These are phyloP conservation scores for Tor tambroides DNA, from an alignment of 2,113 vertebrate species.

Conservation along the genomic window DNA sequence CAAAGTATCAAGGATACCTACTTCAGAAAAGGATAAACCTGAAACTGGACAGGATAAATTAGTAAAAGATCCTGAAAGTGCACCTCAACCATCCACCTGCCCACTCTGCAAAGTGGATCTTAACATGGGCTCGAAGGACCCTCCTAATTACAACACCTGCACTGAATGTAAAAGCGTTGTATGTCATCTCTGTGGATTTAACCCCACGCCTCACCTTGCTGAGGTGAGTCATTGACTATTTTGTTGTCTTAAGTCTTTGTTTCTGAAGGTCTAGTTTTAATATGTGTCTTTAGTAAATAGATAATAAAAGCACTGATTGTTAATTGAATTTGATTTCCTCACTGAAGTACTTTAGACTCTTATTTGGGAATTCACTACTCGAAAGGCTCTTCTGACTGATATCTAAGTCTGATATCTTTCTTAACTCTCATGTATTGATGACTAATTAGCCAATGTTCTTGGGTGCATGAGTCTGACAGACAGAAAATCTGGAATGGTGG, in stretches of 20 bases:
- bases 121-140: conserved; percentile 82
- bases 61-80: conserved; percentile 35
- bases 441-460: conserved; percentile 8
- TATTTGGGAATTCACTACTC: background rate
- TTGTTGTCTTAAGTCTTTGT: background rate
- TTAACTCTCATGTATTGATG: conserved; percentile 9
- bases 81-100: conserved; percentile 71
- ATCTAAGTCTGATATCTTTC: background rate
- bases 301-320: background rate
- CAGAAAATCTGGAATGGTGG: background rate
- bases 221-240: conserved; percentile 78
- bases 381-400: background rate
- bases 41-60: conserved; percentile 57
- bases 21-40: conserved; percentile 56
- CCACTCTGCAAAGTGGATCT: conserved; percentile 91
- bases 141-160: conserved; percentile 90
- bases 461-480: background rate
- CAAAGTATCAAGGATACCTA: conserved; percentile 60
- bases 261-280: background rate
- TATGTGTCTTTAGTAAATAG: background rate
- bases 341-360: background rate
- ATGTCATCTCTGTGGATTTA: conserved; percentile 98
- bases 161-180: conserved; percentile 90
- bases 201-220: conserved; percentile 87
- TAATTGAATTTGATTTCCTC: background rate